phyloP scores from a whole-genome alignment of 2,888 invertebrate genomes.

The Pammene fasciana region DNA sequence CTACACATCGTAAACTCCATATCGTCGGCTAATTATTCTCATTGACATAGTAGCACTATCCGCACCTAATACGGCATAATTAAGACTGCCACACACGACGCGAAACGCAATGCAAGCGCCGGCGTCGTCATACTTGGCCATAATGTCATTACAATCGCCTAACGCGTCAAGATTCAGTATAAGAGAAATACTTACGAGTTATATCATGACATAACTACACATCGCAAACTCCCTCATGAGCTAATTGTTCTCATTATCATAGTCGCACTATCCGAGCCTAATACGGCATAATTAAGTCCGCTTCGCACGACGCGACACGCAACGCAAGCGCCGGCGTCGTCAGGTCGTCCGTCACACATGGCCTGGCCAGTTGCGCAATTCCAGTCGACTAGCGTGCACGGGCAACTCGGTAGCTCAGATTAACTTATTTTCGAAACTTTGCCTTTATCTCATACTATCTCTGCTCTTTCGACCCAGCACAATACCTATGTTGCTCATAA shows the following conservation, averaged over 20 bases:
- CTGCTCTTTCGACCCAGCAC: too few relatives aligned
- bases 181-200: neutral
- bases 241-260: constrained; percentile 14
- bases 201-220: constrained; percentile 7
- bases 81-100: constrained; percentile 12
- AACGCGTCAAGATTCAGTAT: neutral
- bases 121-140: constrained; percentile 9
- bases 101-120: constrained; percentile 21
- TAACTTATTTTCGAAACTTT: too few relatives aligned
- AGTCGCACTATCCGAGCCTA: constrained; percentile 2
- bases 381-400: too few relatives aligned
- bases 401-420: too few relatives aligned
- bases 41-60: constrained; percentile 8
- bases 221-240: neutral
- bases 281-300: constrained; percentile 16
- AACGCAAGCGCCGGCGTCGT: constrained; percentile 20
- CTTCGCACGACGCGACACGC: constrained; percentile 20
- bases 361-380: neutral
- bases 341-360: too few relatives aligned
- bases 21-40: neutral
- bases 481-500: too few relatives aligned
- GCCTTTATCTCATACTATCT: too few relatives aligned
- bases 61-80: constrained; percentile 15
- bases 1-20: constrained; percentile 4
- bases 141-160: neutral